Conservation (phyloP, 2,888 invertebrate species). For the Galerucella calmariensis region DNA sequence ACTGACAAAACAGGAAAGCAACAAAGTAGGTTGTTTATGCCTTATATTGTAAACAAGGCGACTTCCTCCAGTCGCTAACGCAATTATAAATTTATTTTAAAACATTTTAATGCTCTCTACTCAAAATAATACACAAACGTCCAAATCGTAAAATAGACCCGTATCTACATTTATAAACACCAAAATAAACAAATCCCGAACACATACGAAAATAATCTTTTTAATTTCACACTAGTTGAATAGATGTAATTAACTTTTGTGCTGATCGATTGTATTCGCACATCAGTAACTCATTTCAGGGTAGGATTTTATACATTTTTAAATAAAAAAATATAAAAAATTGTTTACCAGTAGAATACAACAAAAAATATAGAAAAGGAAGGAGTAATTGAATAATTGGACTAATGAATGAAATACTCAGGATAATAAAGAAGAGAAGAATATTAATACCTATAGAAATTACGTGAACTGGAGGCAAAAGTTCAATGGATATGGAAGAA, state of each 20-base stretch:
- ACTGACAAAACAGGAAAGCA: not conserved
- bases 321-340: not conserved
- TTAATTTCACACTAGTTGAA: constrained; percentile 36
- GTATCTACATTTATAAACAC: constrained; percentile 45
- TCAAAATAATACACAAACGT: constrained; percentile 47
- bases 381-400: too few species aligned
- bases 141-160: constrained; percentile 42
- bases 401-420: too few species aligned
- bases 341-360: not conserved
- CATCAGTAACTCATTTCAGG: constrained; percentile 21
- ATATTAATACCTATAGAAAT: too few species aligned
- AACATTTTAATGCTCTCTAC: constrained; percentile 43
- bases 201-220: constrained; percentile 40
- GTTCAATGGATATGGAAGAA: too few species aligned
- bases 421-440: too few species aligned
- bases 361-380: too few species aligned
- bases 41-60: constrained; percentile 36
- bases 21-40: constrained; percentile 28
- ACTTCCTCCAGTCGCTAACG: constrained; percentile 29
- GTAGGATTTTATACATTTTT: constrained; percentile 4
- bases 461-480: too few species aligned
- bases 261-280: constrained; percentile 40
- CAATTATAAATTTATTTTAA: constrained; percentile 43
- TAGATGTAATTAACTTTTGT: constrained; percentile 37
- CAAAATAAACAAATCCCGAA: constrained; percentile 46